phyloP scores from a whole-genome alignment of 2,797 vertebrate species.

The Falco rusticolus region DNA sequence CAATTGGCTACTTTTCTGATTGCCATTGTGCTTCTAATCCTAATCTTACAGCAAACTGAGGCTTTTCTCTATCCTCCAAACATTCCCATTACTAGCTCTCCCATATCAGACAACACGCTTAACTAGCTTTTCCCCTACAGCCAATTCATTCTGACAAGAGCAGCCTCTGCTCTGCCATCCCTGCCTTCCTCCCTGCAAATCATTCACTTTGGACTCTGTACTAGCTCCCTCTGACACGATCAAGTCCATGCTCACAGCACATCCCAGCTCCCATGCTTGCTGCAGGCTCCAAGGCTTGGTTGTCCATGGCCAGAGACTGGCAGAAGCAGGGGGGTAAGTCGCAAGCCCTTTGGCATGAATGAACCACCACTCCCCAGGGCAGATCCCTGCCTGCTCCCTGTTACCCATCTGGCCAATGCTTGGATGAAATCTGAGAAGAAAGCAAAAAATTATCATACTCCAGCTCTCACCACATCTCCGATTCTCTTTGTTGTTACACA shows the following conservation, averaged over 20 bases:
- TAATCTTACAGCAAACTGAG: neutral
- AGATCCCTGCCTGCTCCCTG: neutral
- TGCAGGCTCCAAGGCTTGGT: neutral
- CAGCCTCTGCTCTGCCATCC: neutral
- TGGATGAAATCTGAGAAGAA: constrained; percentile 37
- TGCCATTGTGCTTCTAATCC: neutral
- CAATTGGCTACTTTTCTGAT: neutral
- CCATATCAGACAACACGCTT: neutral
- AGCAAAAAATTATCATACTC: constrained; percentile 25
- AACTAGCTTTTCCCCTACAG: neutral
- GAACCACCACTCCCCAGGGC: neutral
- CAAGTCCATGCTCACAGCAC: neutral
- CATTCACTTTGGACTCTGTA: neutral
- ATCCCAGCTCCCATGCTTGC: neutral
- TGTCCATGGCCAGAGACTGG: neutral
- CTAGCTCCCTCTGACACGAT: neutral
- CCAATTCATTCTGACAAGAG: neutral
- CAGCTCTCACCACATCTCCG: neutral
- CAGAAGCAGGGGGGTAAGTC: neutral
- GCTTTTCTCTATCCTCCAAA: neutral
- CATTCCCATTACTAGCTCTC: neutral
- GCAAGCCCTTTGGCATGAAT: neutral
- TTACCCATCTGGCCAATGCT: neutral
- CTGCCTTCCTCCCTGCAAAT: neutral
- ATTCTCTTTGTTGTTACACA: constrained; percentile 43